These are phyloP conservation scores for Drosophila guanche DNA, from an alignment of 1,140 invertebrate genomes.

Conservation along the genomic window DNA sequence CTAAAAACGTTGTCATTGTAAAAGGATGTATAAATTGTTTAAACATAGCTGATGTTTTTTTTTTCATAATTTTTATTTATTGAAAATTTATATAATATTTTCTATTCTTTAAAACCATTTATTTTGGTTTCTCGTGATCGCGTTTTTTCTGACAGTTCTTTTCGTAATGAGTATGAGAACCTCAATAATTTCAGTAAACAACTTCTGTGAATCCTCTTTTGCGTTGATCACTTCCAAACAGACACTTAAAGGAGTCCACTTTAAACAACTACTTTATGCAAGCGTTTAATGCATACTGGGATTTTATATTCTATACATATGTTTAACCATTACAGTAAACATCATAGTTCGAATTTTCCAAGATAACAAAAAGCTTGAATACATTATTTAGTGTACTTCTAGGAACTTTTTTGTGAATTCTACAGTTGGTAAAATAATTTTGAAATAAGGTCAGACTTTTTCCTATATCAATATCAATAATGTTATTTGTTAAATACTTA, in stretches of 20 bases:
- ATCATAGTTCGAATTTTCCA: slow-evolving; percentile 2
- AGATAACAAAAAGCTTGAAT: slow-evolving; percentile 1
- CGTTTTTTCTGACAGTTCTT: slow-evolving; percentile 6
- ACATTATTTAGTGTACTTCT: slow-evolving; percentile 4
- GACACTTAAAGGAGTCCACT: not conserved
- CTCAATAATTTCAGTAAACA: slow-evolving; percentile 1
- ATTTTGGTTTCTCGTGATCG: not conserved
- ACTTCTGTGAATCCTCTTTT: not conserved
- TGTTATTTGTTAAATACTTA: slow-evolving; percentile 3
- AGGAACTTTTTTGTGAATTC: slow-evolving; percentile 3
- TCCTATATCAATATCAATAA: slow-evolving; percentile 6
- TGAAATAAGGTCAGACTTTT: not conserved
- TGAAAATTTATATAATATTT: too few species aligned
- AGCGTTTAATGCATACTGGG: not conserved
- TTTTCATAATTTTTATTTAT: not conserved
- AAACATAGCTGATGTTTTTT: not conserved
- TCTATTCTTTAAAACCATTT: not conserved
- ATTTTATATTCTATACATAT: not conserved
- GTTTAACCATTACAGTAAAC: not conserved
- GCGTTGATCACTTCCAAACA: not conserved
- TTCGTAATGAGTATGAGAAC: slow-evolving; percentile 1
- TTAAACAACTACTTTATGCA: not conserved
- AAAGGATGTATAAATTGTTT: too few species aligned
- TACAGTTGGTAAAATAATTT: slow-evolving; percentile 2
- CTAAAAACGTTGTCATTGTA: not conserved